Percentiles rank a stretch among this genome's conserved stretches.
Evolutionary conservation across 2,888 invertebrate genomes (phyloP).

Genomic region (Abrostola triplasia): DNA sequence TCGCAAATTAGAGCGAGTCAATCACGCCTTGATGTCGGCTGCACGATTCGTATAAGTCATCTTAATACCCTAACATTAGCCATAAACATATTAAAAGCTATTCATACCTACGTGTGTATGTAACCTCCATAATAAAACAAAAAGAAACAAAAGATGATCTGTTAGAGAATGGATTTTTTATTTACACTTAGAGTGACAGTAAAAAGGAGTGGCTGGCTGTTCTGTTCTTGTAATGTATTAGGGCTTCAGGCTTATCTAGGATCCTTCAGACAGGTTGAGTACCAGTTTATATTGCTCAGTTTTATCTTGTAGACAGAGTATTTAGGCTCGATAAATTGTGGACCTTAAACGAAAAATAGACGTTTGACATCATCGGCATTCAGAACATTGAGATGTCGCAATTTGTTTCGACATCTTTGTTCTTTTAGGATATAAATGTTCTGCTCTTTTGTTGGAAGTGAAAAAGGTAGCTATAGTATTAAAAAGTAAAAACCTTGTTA

Average conservation of each 20-base stretch:
- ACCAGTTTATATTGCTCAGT: conserved; percentile 2
- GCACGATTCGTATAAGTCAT: no score
- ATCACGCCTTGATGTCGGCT: no score
- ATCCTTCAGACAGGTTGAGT: not conserved
- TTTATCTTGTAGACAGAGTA: not conserved
- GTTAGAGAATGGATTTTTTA: conserved; percentile 25
- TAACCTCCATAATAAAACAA: conserved; percentile 3
- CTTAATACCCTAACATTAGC: no score
- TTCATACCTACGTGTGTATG: not conserved
- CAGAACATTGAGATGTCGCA: not conserved
- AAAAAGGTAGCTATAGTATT: not conserved
- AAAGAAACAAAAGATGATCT: conserved; percentile 7
- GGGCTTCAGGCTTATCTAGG: not conserved
- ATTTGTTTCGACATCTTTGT: not conserved
- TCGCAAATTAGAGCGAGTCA: no score
- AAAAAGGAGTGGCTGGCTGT: conserved; percentile 31
- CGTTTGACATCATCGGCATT: not conserved
- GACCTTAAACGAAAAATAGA: conserved; percentile 4
- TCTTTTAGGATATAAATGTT: not conserved
- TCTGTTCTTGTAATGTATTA: conserved; percentile 4
- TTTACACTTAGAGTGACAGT: conserved; percentile 16
- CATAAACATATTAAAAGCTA: no score
- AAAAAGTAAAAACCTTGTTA: not conserved
- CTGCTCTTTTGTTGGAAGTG: not conserved
- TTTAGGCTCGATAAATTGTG: not conserved